Base-by-base conservation (phyloP, 2,113 vertebrate species). In the Perccottus glenii region DNA sequence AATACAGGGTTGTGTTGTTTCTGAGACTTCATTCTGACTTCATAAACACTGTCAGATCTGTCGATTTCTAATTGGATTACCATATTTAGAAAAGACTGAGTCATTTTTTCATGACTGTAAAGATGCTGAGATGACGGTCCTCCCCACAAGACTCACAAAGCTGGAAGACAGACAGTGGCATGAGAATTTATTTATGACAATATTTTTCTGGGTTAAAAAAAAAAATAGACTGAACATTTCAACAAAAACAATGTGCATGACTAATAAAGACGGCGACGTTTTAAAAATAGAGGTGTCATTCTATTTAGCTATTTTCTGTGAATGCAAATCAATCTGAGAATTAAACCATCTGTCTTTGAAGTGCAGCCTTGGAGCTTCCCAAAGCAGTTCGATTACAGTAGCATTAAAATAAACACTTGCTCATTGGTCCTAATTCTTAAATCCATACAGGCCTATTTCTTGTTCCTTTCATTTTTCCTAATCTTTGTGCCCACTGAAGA, bases 51-150 rank as follows among this genome's bases (percentile, higher is more conserved):
- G 63, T 40, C 27, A 72, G 77, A 67, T 11, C 19, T 38, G 71
- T 49, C 49, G 52, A 67, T 9, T 72, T 75, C 80, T 87, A 84
- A 88, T 82, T 83, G 64, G 71, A 85, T 87, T 77, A 83, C 44
- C 27, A 52, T 77, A 85, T 81, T 78, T 75, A 84, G 77, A 87
- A 80, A 84, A 82, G 67, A 77, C n/a, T 56, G 79, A 85, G 60
- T 85, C 40, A 70, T 85, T 84, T 84, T 59, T 58, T 59, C 42
- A 45, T 70, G 70, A 72, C 77, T 78, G 70, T 76, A 85, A 78
- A 89, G 82, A 72, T 78, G 68, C 82, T 84, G 78, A 81, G 81
- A 57, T 60, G 58, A 81, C 75, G 87, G 65, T 84, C 84, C 60
- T 57, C 19, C 57, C 46, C 46, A 77, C 70, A 61, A 35, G 19